These are phyloP conservation scores for Trinorchestia longiramus DNA, from an alignment of 1,140 invertebrate genomes.

Conservation along the genomic window DNA sequence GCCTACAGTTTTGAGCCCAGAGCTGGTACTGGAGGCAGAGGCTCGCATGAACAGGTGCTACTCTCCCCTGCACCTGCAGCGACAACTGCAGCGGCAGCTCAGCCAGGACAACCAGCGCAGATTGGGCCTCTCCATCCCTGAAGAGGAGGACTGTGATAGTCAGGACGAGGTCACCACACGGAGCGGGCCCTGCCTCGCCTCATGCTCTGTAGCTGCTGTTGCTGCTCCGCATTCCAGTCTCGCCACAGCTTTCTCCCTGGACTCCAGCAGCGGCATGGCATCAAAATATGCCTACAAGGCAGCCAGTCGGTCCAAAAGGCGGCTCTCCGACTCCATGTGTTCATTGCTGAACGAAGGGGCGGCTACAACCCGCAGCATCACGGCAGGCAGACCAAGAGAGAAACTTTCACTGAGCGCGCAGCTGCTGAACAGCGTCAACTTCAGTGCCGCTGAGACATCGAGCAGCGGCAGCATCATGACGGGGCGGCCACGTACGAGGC, in stretches of 20 bases:
- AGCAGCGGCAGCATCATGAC: slow-evolving; percentile 35
- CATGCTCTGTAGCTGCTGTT: background rate
- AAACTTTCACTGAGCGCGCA: background rate
- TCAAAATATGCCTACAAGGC: background rate
- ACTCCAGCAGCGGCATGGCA: background rate
- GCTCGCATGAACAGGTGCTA: slow-evolving; percentile 87
- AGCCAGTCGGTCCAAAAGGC: background rate
- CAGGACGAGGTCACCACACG: background rate
- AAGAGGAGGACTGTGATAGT: slow-evolving; percentile 41
- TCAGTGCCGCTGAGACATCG: background rate
- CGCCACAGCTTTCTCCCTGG: background rate
- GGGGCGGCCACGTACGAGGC: background rate
- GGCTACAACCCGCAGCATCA: background rate
- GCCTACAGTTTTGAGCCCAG: background rate
- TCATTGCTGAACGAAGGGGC: background rate
- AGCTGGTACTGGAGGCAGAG: slow-evolving; percentile 78
- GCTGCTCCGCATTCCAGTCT: background rate
- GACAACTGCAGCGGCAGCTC: slow-evolving; percentile 26
- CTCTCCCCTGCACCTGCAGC: slow-evolving; percentile 76
- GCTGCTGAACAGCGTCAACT: background rate
- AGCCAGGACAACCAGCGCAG: slow-evolving; percentile 26
- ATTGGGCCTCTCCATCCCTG: slow-evolving; percentile 4
- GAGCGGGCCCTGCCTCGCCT: background rate
- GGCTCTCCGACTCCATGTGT: background rate
- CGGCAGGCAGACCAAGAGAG: background rate